These are phyloP conservation scores for Ophioninae sp. DNA, from an alignment of 2,888 invertebrate species.

Conservation along the genomic window DNA sequence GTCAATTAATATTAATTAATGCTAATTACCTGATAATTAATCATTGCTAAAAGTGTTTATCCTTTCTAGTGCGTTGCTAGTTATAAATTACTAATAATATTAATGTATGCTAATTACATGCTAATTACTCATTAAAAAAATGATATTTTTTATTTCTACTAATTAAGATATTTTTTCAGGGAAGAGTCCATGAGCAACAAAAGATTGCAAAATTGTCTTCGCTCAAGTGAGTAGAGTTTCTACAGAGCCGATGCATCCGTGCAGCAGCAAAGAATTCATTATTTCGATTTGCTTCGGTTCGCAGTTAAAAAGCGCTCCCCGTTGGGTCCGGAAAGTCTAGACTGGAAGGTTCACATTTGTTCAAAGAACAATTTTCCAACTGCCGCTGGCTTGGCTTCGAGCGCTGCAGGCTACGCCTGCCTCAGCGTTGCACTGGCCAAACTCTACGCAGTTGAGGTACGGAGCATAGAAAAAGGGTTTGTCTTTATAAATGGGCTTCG, in stretches of 20 bases:
- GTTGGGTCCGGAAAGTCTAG: constrained; percentile 80
- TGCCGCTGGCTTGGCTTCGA: constrained; percentile 98
- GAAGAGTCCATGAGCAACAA: constrained; percentile 88
- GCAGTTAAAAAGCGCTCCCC: constrained; percentile 82
- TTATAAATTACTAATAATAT: background rate
- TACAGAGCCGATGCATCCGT: background rate
- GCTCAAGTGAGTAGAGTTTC: constrained; percentile 83
- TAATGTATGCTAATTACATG: background rate
- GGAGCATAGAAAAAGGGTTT: background rate
- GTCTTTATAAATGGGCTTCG: background rate
- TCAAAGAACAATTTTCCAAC: constrained; percentile 99
- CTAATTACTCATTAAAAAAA: no score
- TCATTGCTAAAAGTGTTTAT: no score
- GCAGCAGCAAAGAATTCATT: background rate
- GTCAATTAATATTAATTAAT: no score
- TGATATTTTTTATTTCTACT: no score
- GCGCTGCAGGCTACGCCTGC: constrained; percentile 99
- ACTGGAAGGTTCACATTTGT: constrained; percentile 91
- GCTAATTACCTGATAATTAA: no score
- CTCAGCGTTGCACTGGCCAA: constrained; percentile 87
- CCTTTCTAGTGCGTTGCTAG: no score
- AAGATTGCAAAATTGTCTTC: constrained; percentile 89
- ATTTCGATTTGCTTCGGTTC: constrained; percentile 64
- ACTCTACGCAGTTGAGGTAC: constrained; percentile 87
- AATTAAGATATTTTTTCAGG: constrained; percentile 77